Evolutionary conservation across 2,113 vertebrate genomes (phyloP).

Genomic region (Cyphomyrus discorhynchus): DNA sequence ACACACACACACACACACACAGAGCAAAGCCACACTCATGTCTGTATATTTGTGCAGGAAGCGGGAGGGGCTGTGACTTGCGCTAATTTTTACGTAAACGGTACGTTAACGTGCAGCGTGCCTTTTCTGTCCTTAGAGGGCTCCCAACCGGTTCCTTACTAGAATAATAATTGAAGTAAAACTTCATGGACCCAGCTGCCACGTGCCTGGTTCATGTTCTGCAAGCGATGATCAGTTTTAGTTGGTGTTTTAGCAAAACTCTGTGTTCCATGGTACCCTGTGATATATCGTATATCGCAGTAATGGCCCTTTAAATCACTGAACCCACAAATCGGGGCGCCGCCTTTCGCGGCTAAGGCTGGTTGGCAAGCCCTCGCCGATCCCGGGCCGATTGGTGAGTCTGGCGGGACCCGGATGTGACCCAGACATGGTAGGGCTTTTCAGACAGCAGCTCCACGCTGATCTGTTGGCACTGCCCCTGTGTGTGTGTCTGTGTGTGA

Average conservation of each 20-base stretch:
- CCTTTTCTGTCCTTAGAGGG: neutral
- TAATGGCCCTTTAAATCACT: neutral
- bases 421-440: neutral
- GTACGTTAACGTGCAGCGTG: neutral
- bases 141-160: neutral
- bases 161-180: neutral
- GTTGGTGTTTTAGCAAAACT: neutral
- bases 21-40: neutral
- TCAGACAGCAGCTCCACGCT: neutral
- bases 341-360: neutral
- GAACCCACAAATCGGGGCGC: neutral
- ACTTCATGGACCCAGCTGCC: neutral
- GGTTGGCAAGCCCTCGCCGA: neutral
- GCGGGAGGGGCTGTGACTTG: neutral
- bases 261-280: neutral
- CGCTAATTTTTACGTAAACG: neutral
- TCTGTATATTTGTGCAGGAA: neutral
- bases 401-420: neutral
- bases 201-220: neutral
- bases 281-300: neutral
- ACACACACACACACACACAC: neutral
- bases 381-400: neutral
- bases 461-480: neutral
- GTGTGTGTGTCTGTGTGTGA: neutral
- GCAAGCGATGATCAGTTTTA: neutral